A percentile compares a stretch with the other conserved stretches of the same genome.
Evolutionary conservation across 2,888 invertebrate genomes (phyloP).

Genomic region (Polyommatus icarus): DNA sequence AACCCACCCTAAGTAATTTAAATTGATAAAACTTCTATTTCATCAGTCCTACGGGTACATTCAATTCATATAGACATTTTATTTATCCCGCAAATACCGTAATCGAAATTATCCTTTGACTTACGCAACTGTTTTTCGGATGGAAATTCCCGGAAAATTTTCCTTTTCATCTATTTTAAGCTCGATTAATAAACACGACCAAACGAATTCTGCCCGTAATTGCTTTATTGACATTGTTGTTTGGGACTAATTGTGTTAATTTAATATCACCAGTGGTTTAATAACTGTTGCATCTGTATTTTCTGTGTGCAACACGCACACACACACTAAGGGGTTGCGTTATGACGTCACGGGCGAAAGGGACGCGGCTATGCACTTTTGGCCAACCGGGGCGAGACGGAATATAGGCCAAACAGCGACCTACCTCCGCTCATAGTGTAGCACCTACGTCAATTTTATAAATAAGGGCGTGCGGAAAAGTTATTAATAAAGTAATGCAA

Average conservation of each 20-base stretch:
- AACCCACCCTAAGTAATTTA: no score
- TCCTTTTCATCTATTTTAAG: slow-evolving; percentile 5
- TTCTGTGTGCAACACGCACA: slow-evolving; percentile 60
- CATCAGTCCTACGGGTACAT: background rate
- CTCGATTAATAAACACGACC: background rate
- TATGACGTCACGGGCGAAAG: slow-evolving; percentile 70
- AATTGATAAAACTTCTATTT: no score
- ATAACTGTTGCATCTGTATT: slow-evolving; percentile 51
- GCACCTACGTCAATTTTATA: slow-evolving; percentile 61
- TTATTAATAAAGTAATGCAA: slow-evolving; percentile 25
- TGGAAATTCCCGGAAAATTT: background rate
- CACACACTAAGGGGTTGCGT: slow-evolving; percentile 59
- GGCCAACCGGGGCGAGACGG: slow-evolving; percentile 52
- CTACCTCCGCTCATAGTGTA: slow-evolving; percentile 70
- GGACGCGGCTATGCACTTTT: slow-evolving; percentile 47
- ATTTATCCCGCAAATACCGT: background rate
- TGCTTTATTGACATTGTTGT: background rate
- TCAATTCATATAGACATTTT: background rate
- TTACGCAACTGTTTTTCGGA: background rate
- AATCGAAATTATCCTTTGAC: slow-evolving; percentile 12
- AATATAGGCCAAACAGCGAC: slow-evolving; percentile 79
- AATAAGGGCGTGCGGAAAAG: slow-evolving; percentile 46
- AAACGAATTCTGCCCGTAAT: slow-evolving; percentile 13
- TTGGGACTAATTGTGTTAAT: slow-evolving; percentile 9
- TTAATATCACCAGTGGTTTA: slow-evolving; percentile 23